Conservation (phyloP, 1,140 invertebrate genomes). For the roundworm (Caenorhabditis elegans) region WBcel235 BX284605.5:11490001-11490500, state of each 20-base stretch:
- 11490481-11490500: not conserved
- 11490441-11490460: not conserved
- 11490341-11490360: too few relatives aligned
- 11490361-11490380: not conserved
- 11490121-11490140: constrained; percentile 46
- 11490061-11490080: constrained; percentile 24
- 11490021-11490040: constrained; percentile 74
- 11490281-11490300: not conserved
- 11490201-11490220: constrained; percentile 67
- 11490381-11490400: not conserved
- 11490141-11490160: constrained; percentile 72
- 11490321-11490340: not conserved
- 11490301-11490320: not conserved
- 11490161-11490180: constrained; percentile 81
- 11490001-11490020: constrained; percentile 36
- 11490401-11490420: not conserved
- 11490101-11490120: constrained; percentile 51
- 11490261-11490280: not conserved
- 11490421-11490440: too few relatives aligned
- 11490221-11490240: constrained; percentile 47
- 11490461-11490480: not conserved
- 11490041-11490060: constrained; percentile 68
- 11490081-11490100: constrained; percentile 41
- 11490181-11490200: constrained; percentile 84
- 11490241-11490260: constrained; percentile 42